These are phyloP conservation scores for Ditylenchus weischeri DNA, from an alignment of 2,888 invertebrate species.

Conservation along the genomic window DNA sequence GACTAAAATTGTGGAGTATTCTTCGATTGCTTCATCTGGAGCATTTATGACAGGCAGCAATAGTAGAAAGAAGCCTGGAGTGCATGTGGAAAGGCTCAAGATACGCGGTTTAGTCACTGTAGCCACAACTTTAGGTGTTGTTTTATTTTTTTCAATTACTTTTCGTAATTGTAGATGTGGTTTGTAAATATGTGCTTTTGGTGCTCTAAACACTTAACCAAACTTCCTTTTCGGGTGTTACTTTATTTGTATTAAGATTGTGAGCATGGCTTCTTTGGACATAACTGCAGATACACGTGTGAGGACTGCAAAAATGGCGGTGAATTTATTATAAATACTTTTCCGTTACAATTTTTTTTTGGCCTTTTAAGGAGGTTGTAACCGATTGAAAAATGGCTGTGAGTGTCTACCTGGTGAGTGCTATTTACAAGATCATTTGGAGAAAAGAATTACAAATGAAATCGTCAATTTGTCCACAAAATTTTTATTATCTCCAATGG, in stretches of 20 bases:
- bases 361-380: constrained; percentile 16
- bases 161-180: constrained; percentile 2
- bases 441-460: too few relatives aligned
- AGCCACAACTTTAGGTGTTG: constrained; percentile 6
- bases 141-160: constrained; percentile 5
- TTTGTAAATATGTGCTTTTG: constrained; percentile 12
- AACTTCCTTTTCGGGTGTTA: too few relatives aligned
- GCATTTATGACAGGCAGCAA: too few relatives aligned
- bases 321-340: neutral
- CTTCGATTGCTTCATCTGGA: too few relatives aligned
- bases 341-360: too few relatives aligned
- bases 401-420: constrained; percentile 53
- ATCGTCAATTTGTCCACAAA: too few relatives aligned
- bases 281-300: constrained; percentile 60
- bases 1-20: too few relatives aligned
- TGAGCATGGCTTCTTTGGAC: constrained; percentile 61
- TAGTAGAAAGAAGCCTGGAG: neutral
- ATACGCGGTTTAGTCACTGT: constrained; percentile 14
- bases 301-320: constrained; percentile 61
- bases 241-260: constrained; percentile 56
- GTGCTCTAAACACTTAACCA: neutral
- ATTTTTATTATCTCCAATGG: too few relatives aligned
- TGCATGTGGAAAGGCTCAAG: constrained; percentile 22
- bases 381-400: constrained; percentile 48
- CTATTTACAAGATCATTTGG: neutral